These are phyloP conservation scores for Laticauda colubrina DNA, from an alignment of 2,113 vertebrate species.

Conservation along the genomic window DNA sequence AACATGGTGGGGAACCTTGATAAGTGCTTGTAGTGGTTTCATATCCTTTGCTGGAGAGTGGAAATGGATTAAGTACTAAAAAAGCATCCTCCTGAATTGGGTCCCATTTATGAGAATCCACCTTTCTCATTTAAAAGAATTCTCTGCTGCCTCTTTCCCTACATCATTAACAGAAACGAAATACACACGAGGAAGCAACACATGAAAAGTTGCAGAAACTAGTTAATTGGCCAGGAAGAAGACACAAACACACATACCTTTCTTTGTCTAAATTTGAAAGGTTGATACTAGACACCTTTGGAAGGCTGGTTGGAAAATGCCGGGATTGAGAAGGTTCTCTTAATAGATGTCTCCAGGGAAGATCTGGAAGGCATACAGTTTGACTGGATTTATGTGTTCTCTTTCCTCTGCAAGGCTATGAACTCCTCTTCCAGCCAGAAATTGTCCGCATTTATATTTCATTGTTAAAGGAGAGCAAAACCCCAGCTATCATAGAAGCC, in stretches of 20 bases:
- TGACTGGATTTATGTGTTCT: neutral
- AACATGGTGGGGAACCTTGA: neutral
- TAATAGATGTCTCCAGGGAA: neutral
- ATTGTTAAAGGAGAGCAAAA: slow-evolving; percentile 88
- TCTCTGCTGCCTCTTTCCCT: neutral
- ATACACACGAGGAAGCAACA: neutral
- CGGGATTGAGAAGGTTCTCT: neutral
- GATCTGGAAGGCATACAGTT: neutral
- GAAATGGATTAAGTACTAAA: neutral
- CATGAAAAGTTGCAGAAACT: neutral
- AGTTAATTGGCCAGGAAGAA: neutral
- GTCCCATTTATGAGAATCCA: neutral
- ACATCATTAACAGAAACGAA: neutral
- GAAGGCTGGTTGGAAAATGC: neutral
- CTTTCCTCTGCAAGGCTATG: slow-evolving; percentile 77
- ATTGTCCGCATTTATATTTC: slow-evolving; percentile 92
- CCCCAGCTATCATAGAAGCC: slow-evolving; percentile 88
- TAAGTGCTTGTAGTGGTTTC: neutral
- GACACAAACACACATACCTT: no score
- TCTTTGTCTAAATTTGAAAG: neutral
- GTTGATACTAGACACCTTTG: neutral
- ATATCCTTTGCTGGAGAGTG: no score
- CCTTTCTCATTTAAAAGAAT: neutral
- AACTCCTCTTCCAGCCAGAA: slow-evolving; percentile 93
- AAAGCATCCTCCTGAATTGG: neutral